These are phyloP conservation scores for Pristionchus fissidentatus DNA, from an alignment of 2,888 invertebrate species.

Conservation along the genomic window DNA sequence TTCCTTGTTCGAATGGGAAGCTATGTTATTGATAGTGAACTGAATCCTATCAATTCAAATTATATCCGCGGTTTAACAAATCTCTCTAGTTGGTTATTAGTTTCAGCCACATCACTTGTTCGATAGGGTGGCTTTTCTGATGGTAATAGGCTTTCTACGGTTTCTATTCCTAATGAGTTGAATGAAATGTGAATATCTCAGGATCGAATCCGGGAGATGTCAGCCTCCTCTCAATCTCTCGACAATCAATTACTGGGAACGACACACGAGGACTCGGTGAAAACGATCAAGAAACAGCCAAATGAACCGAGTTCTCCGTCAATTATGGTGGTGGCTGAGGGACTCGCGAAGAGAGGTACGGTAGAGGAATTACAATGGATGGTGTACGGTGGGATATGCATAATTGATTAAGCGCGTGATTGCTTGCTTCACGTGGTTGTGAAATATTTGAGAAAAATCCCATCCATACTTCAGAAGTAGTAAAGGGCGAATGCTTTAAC, in stretches of 20 bases:
- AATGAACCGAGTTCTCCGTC: slow-evolving; percentile 5
- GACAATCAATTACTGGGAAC: slow-evolving; percentile 51
- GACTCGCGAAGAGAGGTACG: slow-evolving; percentile 43
- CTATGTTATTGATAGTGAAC: too few relatives aligned
- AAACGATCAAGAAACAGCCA: slow-evolving; percentile 59
- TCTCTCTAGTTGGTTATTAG: too few relatives aligned
- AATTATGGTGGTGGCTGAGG: slow-evolving; percentile 7
- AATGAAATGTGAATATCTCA: not conserved
- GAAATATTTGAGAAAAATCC: too few relatives aligned
- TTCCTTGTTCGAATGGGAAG: too few relatives aligned
- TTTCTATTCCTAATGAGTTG: not conserved
- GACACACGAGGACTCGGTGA: slow-evolving; percentile 54
- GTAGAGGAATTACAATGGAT: not conserved
- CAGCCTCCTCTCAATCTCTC: slow-evolving; percentile 60
- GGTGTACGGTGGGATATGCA: not conserved
- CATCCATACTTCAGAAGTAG: too few relatives aligned
- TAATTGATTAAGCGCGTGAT: not conserved
- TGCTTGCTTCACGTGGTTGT: too few relatives aligned
- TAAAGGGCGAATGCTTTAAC: too few relatives aligned
- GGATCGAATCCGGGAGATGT: slow-evolving; percentile 65
- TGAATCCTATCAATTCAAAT: too few relatives aligned
- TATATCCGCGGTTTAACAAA: too few relatives aligned
- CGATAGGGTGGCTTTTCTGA: too few relatives aligned
- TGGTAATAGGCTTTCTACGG: too few relatives aligned
- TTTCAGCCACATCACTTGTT: too few relatives aligned